phyloP scores from a whole-genome alignment of 2,888 invertebrate genomes.

The Orchesella flavescens region DNA sequence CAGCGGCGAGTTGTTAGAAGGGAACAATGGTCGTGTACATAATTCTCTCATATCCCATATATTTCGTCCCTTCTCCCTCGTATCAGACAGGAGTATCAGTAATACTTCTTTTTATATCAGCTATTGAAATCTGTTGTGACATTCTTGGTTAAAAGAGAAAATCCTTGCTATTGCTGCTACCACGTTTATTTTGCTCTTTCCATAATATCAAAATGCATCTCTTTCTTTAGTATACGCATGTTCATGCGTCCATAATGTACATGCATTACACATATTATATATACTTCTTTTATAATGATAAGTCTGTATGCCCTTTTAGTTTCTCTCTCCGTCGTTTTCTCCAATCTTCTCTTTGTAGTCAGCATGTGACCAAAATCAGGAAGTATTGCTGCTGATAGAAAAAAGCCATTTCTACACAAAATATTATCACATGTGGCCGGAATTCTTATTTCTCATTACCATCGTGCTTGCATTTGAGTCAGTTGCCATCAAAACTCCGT shows the following conservation, averaged over 20 bases:
- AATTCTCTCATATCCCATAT: constrained; percentile 55
- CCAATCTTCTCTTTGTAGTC: constrained; percentile 24
- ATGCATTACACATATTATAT: no score
- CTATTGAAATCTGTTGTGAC: constrained; percentile 61
- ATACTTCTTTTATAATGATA: neutral
- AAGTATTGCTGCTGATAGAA: constrained; percentile 35
- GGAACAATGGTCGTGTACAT: constrained; percentile 54
- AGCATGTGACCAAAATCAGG: constrained; percentile 47
- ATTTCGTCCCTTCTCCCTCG: constrained; percentile 44
- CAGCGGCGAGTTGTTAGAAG: constrained; percentile 36
- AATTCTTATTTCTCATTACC: constrained; percentile 54
- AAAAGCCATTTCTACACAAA: constrained; percentile 10
- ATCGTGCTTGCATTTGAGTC: constrained; percentile 11
- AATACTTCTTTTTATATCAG: constrained; percentile 62
- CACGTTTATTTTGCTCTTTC: constrained; percentile 1
- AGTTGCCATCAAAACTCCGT: neutral
- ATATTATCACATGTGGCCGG: constrained; percentile 51
- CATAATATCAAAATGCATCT: constrained; percentile 11
- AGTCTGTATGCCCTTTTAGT: neutral
- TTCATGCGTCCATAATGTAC: neutral
- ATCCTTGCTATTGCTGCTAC: constrained; percentile 9
- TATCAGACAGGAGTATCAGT: constrained; percentile 61
- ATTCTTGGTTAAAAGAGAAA: constrained; percentile 35
- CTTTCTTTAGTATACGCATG: neutral
- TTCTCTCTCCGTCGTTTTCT: constrained; percentile 10